Base-by-base conservation (phyloP, 1,140 invertebrate genomes). In the Luehdorfia chinensis region DNA sequence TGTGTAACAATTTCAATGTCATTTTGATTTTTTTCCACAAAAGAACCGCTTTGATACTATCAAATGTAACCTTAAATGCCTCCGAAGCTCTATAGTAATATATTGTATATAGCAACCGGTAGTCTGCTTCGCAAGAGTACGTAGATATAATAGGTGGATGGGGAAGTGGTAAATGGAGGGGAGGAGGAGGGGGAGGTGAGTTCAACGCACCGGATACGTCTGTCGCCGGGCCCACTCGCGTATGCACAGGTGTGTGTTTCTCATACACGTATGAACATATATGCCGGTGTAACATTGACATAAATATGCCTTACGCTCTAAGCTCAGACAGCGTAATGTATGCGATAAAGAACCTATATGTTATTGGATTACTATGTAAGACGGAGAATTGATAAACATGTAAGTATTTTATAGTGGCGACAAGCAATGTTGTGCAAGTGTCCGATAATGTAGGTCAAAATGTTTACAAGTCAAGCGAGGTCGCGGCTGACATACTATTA, bases 171-270 rank as follows among this genome's bases (percentile, higher is more conserved):
- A 6, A 39, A 13, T 6, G 36, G 36, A 15, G 19, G 36, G 56
- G 37, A 34, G 51, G 50, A 48, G 47, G 39, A 50, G 54, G 59
- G 58, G 70, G 66, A 27, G 62, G 55, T 51, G 59, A 53, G 79
- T 75, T 84, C 75, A 80, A 76, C 65, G 79, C 71, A 80, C 80
- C 75, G 77, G 79, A 81, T 74, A 75, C 74, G 68, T 71, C 63
- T 76, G 79, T 75, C 74, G 69, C 55, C 58, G 64, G 53, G 55
- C 67, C 59, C 51, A 57, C 61, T 61, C 62, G 62, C 56, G 55
- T 53, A 58, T 46, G 57, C 59, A 66, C 66, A 76, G 74, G 77
- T 84, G 78, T 63, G 66, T 13, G 68, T 54, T 30, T 21, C 11
- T 21, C 41, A 41, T 46, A 9, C 12, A 34, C 53, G 63, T 65